Conservation (phyloP, 2,113 vertebrate genomes). For the Hemiprocne comata region DNA sequence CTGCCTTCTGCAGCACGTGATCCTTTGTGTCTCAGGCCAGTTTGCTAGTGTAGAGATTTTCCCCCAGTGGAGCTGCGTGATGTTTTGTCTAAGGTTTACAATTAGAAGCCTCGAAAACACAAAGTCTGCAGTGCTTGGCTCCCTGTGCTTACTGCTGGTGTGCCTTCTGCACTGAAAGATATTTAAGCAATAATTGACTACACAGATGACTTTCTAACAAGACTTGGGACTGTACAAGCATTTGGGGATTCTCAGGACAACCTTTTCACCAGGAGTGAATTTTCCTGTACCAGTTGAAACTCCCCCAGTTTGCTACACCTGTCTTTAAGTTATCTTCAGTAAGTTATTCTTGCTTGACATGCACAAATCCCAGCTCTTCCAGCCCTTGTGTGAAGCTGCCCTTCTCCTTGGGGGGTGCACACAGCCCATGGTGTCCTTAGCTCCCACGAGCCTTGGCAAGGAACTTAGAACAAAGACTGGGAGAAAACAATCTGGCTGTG, state of each 20-base stretch:
- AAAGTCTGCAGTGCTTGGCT: not conserved
- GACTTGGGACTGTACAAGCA: not conserved
- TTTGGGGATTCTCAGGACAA: not conserved
- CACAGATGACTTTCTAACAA: not conserved
- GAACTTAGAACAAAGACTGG: not conserved
- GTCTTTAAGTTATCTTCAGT: not conserved
- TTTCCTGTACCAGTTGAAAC: not conserved
- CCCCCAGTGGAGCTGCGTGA: not conserved
- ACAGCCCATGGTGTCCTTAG: not conserved
- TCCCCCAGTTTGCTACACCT: not conserved
- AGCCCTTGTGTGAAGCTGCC: not conserved
- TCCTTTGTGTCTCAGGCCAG: not conserved
- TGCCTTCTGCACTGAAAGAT: not conserved
- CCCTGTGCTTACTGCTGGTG: not conserved
- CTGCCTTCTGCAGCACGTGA: not conserved
- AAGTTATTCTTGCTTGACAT: not conserved
- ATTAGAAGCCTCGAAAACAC: not conserved
- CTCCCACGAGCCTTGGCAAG: too few species aligned
- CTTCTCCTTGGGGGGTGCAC: not conserved
- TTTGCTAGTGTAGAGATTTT: fast-evolving
- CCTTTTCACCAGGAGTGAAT: not conserved
- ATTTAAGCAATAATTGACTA: not conserved
- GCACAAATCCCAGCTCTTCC: not conserved
- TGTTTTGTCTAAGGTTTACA: not conserved
- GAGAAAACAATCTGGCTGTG: not conserved